Evolutionary conservation across 2,113 vertebrate genomes (phyloP), one percentile per base, ranked within the genome.

Genomic region (Zapornia atra): DNA sequence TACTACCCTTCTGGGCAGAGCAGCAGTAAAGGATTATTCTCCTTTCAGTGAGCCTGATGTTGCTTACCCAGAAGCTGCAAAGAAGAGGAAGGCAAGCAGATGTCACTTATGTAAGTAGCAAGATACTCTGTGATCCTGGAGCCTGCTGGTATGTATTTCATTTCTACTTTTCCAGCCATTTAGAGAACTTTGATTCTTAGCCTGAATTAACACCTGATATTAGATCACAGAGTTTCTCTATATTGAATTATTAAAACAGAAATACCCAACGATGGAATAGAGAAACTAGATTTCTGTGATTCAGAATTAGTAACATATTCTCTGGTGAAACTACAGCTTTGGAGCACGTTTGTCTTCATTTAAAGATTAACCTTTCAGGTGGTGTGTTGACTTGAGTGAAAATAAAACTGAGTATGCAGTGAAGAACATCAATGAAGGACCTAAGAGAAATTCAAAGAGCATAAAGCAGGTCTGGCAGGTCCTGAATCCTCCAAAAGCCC

Each of bases 1-100:
- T 72, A 82, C 57, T 16, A 61, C 5, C 71, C 51, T 77, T 71
- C 40, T 75, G 79, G 70, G 73, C 36, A 90, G 76, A 96, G 46
- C 6, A 92, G 51, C 54, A 84, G 48, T 42, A 80, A 88, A 93
- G 18, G 28, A 80, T 86, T 78, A 71, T 77, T 93, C 78, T 80
- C 50, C 54, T 94, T 78, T 88, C 70, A 66, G 14, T 96, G 89
- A 96, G 61, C 63, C 54, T 87, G 63, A 82, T 88, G 71, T 31
- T 79, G 57, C 60, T 93, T 68, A 80, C 33, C 48, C 90, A 69
- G 64, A 90, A 97, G 84, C 68, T 82, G 78, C 50, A 70, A 66
- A 70, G 31, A 93, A 36, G 34, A 95, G 60, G 40, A 92, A 86
- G 38, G 79, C 38, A 96, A 88, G 34, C 77, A 94, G 92, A 82